These are phyloP conservation scores for Caretta caretta DNA, from an alignment of 2,113 vertebrate genomes.

Conservation along the genomic window DNA sequence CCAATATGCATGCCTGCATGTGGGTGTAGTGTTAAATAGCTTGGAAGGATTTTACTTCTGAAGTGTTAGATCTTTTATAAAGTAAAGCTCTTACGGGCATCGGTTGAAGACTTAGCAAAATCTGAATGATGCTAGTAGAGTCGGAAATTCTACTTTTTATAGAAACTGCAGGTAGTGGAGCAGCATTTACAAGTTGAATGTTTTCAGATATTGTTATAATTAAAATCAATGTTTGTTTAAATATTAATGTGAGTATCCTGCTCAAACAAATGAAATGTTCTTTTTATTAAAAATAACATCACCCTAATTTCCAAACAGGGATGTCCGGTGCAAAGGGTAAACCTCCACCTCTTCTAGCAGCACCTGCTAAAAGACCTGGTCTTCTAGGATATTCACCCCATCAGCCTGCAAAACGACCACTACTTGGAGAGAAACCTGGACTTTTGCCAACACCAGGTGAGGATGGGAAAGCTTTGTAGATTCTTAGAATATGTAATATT, in stretches of 20 bases:
- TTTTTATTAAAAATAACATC: not conserved
- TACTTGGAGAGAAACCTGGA: conserved; percentile 64
- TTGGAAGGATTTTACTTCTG: not conserved
- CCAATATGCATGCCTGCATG: not conserved
- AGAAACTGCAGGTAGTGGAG: not conserved
- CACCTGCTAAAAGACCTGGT: conserved; percentile 61
- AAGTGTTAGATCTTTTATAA: not conserved
- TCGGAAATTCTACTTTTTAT: not conserved
- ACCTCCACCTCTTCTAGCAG: conserved; percentile 75
- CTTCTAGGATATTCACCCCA: conserved; percentile 59
- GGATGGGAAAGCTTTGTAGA: not conserved
- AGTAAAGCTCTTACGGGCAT: not conserved
- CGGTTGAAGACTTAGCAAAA: not conserved
- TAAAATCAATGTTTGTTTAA: not conserved
- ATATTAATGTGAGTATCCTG: not conserved
- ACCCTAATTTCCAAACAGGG: conserved; percentile 6
- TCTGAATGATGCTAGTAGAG: not conserved
- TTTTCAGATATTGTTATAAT: not conserved
- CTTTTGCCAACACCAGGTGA: conserved; percentile 73
- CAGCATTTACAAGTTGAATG: not conserved
- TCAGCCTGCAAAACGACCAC: conserved; percentile 59
- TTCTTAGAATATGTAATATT: not conserved
- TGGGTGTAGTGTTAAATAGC: not conserved
- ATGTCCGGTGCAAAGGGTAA: conserved; percentile 75
- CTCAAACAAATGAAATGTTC: not conserved